Base-by-base conservation (phyloP, 2,888 invertebrate genomes). In the Gasteruption jaculator region DNA sequence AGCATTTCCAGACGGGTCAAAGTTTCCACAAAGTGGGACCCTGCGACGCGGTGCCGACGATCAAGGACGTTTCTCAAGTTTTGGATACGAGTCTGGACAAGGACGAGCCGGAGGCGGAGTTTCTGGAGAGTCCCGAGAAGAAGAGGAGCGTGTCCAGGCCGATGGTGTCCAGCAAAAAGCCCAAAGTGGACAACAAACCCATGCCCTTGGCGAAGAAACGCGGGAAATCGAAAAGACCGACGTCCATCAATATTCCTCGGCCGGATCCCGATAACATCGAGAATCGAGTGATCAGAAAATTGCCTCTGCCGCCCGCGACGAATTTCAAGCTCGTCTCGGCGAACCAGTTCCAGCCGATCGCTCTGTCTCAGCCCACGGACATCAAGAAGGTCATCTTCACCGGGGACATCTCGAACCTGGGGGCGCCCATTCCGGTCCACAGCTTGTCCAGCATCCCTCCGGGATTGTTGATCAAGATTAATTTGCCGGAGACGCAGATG, bases 381-480 rank as follows among this genome's bases (percentile, higher is more conserved):
- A 58, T 63, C 18, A 68, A 67, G 38, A 70, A 70, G 45, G 59
- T 70, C 4, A 65, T 70, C 45, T 67, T 70, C 45, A 46, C 68
- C 5, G 65, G 65, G 1, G 60, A 70, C 42, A 64, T 70, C 45
- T 58, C 70, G 19, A 63, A 58, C 43, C 52, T 69, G 22, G 70
- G 68, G 4, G 57, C 63, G 19, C 70, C 70, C 2, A 70, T 70
- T 42, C 70, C 68, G 10, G 70, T 71, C 1, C 52, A 68, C 21
- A 70, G 70, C 53, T 50, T 71, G 6, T 63, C 70, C 8, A 65
- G 65, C 40, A 69, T 70, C 36, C 70, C 70, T 8, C 70, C 70
- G 5, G 70, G 70, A 20, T 53, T 70, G 12, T 42, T 71, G 12
- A 68, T 70, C 15, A 71, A 71, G 42, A 70, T 71, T 12, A 60